phyloP scores from a whole-genome alignment of 2,888 invertebrate species.

The Andrena haemorrhoa region DNA sequence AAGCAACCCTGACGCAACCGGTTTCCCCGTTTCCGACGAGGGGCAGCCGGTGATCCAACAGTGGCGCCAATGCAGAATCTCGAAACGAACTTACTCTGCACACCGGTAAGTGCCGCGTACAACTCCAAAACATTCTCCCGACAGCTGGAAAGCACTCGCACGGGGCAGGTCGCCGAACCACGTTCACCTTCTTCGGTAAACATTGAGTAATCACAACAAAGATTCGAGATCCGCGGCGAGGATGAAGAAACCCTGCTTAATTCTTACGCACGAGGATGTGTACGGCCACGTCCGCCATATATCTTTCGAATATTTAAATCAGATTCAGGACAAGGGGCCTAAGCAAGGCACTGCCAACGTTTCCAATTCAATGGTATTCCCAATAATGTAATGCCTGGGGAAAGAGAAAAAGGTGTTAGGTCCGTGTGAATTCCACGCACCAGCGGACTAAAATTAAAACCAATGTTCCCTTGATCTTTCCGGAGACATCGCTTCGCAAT shows the following conservation, averaged over 20 bases:
- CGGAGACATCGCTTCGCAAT: slow-evolving; percentile 49
- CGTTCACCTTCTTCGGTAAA: neutral
- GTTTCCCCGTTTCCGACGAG: slow-evolving; percentile 64
- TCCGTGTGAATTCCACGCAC: neutral
- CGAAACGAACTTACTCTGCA: slow-evolving; percentile 55
- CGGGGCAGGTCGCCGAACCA: slow-evolving; percentile 34
- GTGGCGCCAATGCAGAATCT: slow-evolving; percentile 47
- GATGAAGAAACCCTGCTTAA: neutral
- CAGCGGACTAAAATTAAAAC: neutral
- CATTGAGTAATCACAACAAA: neutral
- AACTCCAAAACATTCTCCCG: slow-evolving; percentile 8
- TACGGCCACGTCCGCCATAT: neutral
- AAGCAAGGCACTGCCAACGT: neutral
- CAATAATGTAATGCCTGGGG: neutral
- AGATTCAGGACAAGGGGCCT: neutral
- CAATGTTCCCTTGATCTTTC: neutral
- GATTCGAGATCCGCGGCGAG: neutral
- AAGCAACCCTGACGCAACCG: slow-evolving; percentile 64
- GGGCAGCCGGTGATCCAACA: slow-evolving; percentile 51
- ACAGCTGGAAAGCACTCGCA: neutral
- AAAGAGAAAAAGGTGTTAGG: neutral
- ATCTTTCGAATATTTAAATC: slow-evolving; percentile 27
- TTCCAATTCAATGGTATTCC: slow-evolving; percentile 9
- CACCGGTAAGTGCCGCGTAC: neutral
- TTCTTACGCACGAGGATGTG: neutral